These are phyloP conservation scores for Sinocyclocheilus anophthalmus DNA, from an alignment of 2,113 vertebrate genomes.

Conservation along the genomic window DNA sequence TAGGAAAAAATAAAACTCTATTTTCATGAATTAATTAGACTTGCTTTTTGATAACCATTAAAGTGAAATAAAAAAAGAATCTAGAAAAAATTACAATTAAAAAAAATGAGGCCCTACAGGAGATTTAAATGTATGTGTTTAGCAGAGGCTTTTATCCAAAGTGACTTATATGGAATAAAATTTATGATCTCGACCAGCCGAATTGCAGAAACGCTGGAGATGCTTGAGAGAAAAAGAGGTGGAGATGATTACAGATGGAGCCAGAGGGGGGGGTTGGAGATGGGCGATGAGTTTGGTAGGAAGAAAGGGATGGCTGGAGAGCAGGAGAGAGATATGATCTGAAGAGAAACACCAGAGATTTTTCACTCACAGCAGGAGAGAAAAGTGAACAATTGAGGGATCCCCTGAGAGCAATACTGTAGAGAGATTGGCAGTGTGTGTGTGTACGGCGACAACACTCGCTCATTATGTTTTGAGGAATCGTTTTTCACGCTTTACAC, in stretches of 20 bases:
- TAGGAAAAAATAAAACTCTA: too few species aligned
- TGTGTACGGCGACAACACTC: background rate
- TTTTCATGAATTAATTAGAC: background rate
- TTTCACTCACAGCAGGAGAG: slow-evolving; percentile 19
- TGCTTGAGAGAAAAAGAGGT: background rate
- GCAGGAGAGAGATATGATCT: background rate
- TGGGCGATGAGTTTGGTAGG: slow-evolving; percentile 11
- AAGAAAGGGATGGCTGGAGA: slow-evolving; percentile 12
- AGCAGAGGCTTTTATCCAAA: background rate
- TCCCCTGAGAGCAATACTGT: slow-evolving; percentile 25
- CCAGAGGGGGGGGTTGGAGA: background rate
- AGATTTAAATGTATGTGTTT: background rate
- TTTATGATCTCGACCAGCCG: background rate
- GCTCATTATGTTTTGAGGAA: slow-evolving; percentile 34
- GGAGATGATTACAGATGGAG: slow-evolving; percentile 17
- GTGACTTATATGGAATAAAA: background rate
- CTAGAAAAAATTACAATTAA: too few species aligned
- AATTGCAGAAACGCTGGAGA: background rate
- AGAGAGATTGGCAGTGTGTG: background rate
- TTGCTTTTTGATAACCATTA: background rate
- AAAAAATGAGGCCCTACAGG: background rate
- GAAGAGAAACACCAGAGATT: slow-evolving; percentile 5
- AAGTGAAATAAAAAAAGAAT: too few species aligned
- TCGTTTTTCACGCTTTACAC: slow-evolving; percentile 25
- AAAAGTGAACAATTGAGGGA: slow-evolving; percentile 14